A percentile compares a stretch with the other conserved stretches of the same genome.
Conservation (phyloP, 2,797 vertebrate species). For the Hyperoplus lanceolatus region DNA sequence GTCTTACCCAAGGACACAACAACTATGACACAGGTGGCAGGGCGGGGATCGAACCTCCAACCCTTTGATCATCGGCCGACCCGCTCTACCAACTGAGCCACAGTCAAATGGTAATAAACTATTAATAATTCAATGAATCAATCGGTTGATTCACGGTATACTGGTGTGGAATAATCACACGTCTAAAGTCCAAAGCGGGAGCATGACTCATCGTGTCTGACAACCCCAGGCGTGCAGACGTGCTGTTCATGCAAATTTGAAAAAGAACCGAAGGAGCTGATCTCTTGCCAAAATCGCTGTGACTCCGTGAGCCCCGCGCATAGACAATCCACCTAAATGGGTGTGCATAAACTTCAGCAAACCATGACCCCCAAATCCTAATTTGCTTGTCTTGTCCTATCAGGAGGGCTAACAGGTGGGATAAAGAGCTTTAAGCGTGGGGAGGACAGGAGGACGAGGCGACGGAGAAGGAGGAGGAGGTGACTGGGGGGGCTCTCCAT, state of each 20-base stretch:
- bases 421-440: slow-evolving; percentile 38
- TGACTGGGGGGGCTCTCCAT: slow-evolving; percentile 40
- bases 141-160: slow-evolving; percentile 68
- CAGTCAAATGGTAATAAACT: slow-evolving; percentile 65
- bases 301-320: slow-evolving; percentile 17
- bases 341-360: slow-evolving; percentile 24
- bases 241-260: slow-evolving; percentile 40
- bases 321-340: slow-evolving; percentile 22
- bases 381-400: slow-evolving; percentile 53
- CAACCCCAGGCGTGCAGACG: slow-evolving; percentile 40
- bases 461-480: slow-evolving; percentile 4
- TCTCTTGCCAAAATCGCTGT: slow-evolving; percentile 29
- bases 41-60: too few relatives aligned
- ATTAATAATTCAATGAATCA: slow-evolving; percentile 76
- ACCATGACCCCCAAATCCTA: slow-evolving; percentile 28
- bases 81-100: too few relatives aligned
- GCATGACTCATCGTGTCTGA: slow-evolving; percentile 67
- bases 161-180: slow-evolving; percentile 51
- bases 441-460: slow-evolving; percentile 19
- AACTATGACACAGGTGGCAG: too few relatives aligned
- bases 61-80: too few relatives aligned
- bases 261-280: slow-evolving; percentile 9
- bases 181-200: slow-evolving; percentile 59
- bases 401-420: slow-evolving; percentile 74
- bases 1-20: too few relatives aligned